Conservation (phyloP, 1,140 invertebrate species). For the Chrysopa pallens region DNA sequence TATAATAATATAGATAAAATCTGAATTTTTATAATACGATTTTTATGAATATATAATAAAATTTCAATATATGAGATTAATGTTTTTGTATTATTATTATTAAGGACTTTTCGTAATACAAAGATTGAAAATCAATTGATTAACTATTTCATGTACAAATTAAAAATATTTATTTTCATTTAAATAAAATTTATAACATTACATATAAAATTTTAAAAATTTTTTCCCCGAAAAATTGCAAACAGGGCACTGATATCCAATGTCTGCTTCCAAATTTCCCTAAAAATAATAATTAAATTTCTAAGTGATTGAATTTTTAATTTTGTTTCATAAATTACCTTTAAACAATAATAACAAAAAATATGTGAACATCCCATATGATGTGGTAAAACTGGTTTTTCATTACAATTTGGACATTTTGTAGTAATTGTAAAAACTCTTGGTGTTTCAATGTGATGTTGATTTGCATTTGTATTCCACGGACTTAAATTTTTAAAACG, state of each 20-base stretch:
- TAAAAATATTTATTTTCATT: background rate
- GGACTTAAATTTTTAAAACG: conserved; percentile 14
- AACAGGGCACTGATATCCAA: conserved; percentile 20
- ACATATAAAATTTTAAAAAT: background rate
- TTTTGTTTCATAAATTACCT: conserved; percentile 18
- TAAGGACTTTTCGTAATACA: too few species aligned
- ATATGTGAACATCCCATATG: conserved; percentile 42
- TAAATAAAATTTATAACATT: background rate
- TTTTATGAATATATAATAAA: too few species aligned
- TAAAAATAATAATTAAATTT: conserved; percentile 10
- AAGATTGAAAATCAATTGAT: too few species aligned
- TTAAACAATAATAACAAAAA: conserved; percentile 43
- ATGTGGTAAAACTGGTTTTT: conserved; percentile 35
- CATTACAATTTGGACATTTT: conserved; percentile 32
- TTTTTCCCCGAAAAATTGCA: conserved; percentile 14
- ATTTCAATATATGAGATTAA: too few species aligned
- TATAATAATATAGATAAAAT: too few species aligned
- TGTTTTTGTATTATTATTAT: too few species aligned
- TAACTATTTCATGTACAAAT: background rate
- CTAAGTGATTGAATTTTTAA: conserved; percentile 1
- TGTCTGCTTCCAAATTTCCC: conserved; percentile 22
- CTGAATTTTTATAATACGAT: too few species aligned
- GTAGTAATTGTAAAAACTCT: conserved; percentile 23
- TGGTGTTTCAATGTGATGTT: conserved; percentile 1
- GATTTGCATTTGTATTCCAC: conserved; percentile 9